A percentile compares a stretch with the other conserved stretches of the same genome.
phyloP scores from a whole-genome alignment of 2,797 vertebrate genomes.

The Poecilia wingei region DNA sequence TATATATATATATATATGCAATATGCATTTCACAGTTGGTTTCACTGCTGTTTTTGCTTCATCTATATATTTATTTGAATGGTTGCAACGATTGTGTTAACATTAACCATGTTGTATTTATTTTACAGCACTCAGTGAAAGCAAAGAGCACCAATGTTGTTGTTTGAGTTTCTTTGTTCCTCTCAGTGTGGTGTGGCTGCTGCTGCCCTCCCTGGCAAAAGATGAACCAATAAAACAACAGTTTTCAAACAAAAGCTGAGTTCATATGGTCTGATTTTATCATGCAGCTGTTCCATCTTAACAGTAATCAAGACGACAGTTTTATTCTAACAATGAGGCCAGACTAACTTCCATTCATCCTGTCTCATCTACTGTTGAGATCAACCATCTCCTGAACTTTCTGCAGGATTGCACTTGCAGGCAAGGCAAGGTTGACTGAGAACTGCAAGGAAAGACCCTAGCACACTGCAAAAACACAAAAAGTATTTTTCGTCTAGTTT shows the following conservation, averaged over 20 bases:
- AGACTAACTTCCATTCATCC: not conserved
- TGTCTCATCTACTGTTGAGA: not conserved
- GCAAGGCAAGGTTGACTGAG: not conserved
- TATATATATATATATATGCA: conserved; percentile 60
- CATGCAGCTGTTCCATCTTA: conserved; percentile 1
- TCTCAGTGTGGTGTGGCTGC: conserved; percentile 73
- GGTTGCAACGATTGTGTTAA: conserved; percentile 58
- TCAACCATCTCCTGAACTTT: not conserved
- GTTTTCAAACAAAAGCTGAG: conserved; percentile 64
- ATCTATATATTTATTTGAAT: conserved; percentile 82
- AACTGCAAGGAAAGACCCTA: too few relatives aligned
- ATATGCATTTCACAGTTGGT: conserved; percentile 65
- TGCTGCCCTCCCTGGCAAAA: conserved; percentile 73
- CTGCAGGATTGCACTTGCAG: not conserved
- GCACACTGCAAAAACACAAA: too few relatives aligned
- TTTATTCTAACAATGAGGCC: not conserved
- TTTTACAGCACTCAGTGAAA: conserved; percentile 68
- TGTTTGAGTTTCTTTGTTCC: conserved; percentile 66
- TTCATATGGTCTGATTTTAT: not conserved
- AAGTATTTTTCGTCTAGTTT: too few relatives aligned
- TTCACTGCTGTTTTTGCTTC: conserved; percentile 68
- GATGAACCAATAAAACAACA: conserved; percentile 80
- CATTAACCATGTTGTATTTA: conserved; percentile 65
- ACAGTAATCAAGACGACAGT: not conserved
- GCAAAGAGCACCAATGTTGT: conserved; percentile 59